phyloP scores from a whole-genome alignment of 2,888 invertebrate genomes.

The Yponomeuta malinellus region DNA sequence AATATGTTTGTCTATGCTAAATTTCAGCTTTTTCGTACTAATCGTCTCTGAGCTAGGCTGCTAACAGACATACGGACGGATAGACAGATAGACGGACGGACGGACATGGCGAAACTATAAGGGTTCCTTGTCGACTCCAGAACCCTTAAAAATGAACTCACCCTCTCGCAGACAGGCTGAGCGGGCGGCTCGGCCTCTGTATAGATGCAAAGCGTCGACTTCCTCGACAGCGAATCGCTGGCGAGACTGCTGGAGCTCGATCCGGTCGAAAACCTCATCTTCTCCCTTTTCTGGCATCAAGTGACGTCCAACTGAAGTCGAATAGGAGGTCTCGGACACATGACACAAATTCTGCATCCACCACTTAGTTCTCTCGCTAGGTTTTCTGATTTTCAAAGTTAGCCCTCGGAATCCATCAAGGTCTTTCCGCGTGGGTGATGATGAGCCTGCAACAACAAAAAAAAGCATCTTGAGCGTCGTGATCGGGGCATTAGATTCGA shows the following conservation, averaged over 20 bases:
- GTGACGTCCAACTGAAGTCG: constrained; percentile 64
- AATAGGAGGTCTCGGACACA: constrained; percentile 62
- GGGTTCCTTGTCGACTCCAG: too few relatives aligned
- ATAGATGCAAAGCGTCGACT: constrained; percentile 80
- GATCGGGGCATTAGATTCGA: not conserved
- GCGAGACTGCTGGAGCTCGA: constrained; percentile 80
- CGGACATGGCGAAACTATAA: too few relatives aligned
- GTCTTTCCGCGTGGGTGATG: constrained; percentile 25
- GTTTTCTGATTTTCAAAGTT: constrained; percentile 15
- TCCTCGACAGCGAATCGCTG: constrained; percentile 79
- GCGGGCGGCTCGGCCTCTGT: constrained; percentile 70
- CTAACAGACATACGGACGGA: too few relatives aligned
- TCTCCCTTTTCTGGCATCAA: constrained; percentile 45
- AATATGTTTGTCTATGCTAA: too few relatives aligned
- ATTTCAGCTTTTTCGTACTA: too few relatives aligned
- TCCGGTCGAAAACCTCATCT: constrained; percentile 79
- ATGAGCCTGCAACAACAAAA: constrained; percentile 51
- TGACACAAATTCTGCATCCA: constrained; percentile 53
- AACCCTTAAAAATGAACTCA: constrained; percentile 34
- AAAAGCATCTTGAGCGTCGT: not conserved
- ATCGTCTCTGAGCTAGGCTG: too few relatives aligned
- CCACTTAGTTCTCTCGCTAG: constrained; percentile 22
- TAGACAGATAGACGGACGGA: too few relatives aligned
- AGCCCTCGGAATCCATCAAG: constrained; percentile 38
- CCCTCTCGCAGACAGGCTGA: constrained; percentile 69